Evolutionary conservation across 1,140 invertebrate species (phyloP), one percentile per base, ranked within the genome.

Genomic region (Solenopsis fugax): DNA sequence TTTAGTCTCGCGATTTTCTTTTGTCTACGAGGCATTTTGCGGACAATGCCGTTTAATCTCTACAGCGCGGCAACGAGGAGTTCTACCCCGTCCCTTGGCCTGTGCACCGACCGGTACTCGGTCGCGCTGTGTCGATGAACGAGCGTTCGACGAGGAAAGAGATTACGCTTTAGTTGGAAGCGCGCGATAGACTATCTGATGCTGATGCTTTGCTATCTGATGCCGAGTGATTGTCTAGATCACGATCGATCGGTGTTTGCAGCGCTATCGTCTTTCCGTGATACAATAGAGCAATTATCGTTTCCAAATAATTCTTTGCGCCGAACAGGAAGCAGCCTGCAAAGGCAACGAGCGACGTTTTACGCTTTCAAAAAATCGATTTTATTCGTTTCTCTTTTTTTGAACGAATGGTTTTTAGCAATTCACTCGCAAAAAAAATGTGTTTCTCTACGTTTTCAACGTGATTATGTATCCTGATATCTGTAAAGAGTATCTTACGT

Each of bases 1-100:
- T 18, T 64, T 21, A 48, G 24, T 75, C 50, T 58, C 64, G 80
- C 88, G 87, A 91, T 87, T 88, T 92, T 92, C 90, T 89, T 91
- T 92, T 92, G 88, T 92, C 91, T 77, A 85, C 76, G 29, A 67
- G 81, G 75, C 86, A 86, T 88, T 87, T 85, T 77, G 52, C 56
- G 65, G 69, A 91, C 89, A 87, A 91, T 91, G 64, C 81, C 75
- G 67, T 77, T 91, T 81, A 89, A 90, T 87, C 87, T 60, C 86
- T 69, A 60, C 71, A 75, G 80, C 67, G 65, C 45, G 67, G 64
- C 86, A 58, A 65, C 81, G 84, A 86, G 45, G 67, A 73, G 67
- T 62, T 78, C 41, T 58, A 77, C 60, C 29, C 41, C 75, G 18
- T 67, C 41, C 52, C 76, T 69, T 81, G 64, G 54, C 50, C 64